phyloP scores from a whole-genome alignment of 30 jellyfish, hydroid and myxozoan species.

The Phacellophora camtschatica region DNA sequence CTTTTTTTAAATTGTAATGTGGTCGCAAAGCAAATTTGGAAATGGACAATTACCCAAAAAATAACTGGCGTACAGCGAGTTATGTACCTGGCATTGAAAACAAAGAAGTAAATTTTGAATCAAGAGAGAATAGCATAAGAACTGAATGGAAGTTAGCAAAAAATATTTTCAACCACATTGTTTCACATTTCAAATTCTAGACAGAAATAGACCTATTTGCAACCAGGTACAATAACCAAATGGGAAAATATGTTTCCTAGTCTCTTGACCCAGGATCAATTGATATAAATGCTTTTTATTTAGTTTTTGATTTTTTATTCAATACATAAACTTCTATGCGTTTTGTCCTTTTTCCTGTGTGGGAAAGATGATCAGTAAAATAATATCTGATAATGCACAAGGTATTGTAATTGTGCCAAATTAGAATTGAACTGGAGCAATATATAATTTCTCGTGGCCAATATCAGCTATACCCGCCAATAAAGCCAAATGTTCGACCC shows the following conservation, averaged over 20 bases:
- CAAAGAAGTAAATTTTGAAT: slow-evolving; percentile 2
- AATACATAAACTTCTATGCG: slow-evolving; percentile 10
- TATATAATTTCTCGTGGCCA: slow-evolving; percentile 21
- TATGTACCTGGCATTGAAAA: background rate
- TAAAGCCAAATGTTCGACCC: slow-evolving; percentile 12
- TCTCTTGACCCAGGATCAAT: slow-evolving; percentile 46
- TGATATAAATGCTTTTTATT: slow-evolving; percentile 21
- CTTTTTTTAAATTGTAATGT: background rate
- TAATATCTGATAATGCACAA: slow-evolving; percentile 17
- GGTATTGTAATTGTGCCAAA: slow-evolving; percentile 33
- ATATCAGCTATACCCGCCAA: slow-evolving; percentile 26
- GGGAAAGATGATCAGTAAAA: slow-evolving; percentile 18
- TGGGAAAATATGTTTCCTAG: background rate
- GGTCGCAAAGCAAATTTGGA: background rate
- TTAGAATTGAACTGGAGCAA: slow-evolving; percentile 11
- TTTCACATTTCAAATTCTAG: background rate
- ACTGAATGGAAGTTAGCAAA: slow-evolving; percentile 13
- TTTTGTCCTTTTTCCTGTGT: slow-evolving; percentile 29
- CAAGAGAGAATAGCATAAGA: background rate
- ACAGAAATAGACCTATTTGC: slow-evolving; percentile 61
- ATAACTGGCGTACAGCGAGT: background rate
- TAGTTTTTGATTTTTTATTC: background rate
- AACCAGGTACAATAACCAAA: slow-evolving; percentile 8
- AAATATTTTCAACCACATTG: background rate
- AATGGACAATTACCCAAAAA: background rate